Percentiles rank a stretch among this genome's conserved stretches.
phyloP scores from a whole-genome alignment of 2,113 vertebrate genomes.

The Hyla sarda region DNA sequence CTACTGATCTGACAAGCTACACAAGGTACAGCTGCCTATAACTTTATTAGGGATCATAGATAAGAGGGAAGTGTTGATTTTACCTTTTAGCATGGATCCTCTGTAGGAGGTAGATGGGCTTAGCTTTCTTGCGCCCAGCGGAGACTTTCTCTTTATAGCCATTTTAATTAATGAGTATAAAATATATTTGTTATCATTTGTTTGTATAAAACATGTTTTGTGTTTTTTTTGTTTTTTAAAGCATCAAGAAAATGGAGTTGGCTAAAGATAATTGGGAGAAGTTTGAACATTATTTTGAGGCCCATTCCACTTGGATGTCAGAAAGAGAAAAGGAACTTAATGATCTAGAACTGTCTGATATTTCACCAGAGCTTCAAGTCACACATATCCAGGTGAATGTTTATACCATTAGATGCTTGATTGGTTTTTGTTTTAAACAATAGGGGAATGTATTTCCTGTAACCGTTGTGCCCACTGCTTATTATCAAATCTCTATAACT shows the following conservation, averaged over 20 bases:
- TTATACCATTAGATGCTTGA: neutral
- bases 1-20: too few relatives aligned
- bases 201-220: neutral
- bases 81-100: too few relatives aligned
- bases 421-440: neutral
- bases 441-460: neutral
- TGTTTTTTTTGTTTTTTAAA: slow-evolving; percentile 66
- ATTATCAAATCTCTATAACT: neutral
- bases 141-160: too few relatives aligned
- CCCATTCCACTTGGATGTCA: slow-evolving; percentile 85
- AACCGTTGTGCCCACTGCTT: neutral
- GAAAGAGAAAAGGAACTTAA: slow-evolving; percentile 86
- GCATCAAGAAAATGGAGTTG: slow-evolving; percentile 88
- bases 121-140: too few relatives aligned
- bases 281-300: slow-evolving; percentile 85
- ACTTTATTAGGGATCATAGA: too few relatives aligned
- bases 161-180: too few relatives aligned
- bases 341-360: slow-evolving; percentile 74
- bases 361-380: slow-evolving; percentile 83
- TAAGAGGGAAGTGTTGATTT: too few relatives aligned
- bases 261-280: slow-evolving; percentile 87
- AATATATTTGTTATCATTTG: too few relatives aligned
- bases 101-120: too few relatives aligned
- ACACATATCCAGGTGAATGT: slow-evolving; percentile 81
- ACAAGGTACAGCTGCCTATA: too few relatives aligned